phyloP scores from a whole-genome alignment of 2,888 invertebrate species.

The Plebejus argus region DNA sequence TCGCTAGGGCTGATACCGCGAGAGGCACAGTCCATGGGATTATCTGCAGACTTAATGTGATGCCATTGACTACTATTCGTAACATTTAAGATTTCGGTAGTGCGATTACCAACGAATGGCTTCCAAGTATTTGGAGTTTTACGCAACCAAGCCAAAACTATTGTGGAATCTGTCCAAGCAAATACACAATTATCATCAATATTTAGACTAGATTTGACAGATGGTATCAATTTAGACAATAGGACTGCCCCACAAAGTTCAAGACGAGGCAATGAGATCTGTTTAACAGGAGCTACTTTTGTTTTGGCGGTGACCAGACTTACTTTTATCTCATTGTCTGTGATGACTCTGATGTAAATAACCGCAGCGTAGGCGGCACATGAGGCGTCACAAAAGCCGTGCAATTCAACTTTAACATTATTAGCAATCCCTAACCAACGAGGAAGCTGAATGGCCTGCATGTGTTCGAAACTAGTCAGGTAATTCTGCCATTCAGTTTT shows the following conservation, averaged over 20 bases:
- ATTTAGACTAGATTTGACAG: not conserved
- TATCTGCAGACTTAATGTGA: slow-evolving; percentile 14
- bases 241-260: slow-evolving; percentile 13
- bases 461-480: too few species aligned
- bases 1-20: not conserved
- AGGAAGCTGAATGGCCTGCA: too few species aligned
- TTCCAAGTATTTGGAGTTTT: slow-evolving; percentile 20
- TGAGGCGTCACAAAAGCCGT: not conserved
- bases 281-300: slow-evolving; percentile 14
- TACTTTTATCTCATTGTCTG: too few species aligned
- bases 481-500: too few species aligned
- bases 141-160: slow-evolving; percentile 25
- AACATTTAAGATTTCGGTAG: slow-evolving; percentile 15
- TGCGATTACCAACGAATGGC: slow-evolving; percentile 27
- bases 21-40: slow-evolving; percentile 16
- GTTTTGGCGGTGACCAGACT: not conserved
- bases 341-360: not conserved
- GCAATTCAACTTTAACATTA: not conserved
- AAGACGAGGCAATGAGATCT: slow-evolving; percentile 1
- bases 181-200: not conserved
- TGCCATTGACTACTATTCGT: slow-evolving; percentile 24
- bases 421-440: too few species aligned
- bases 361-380: not conserved
- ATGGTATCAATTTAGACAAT: not conserved
- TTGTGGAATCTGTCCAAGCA: slow-evolving; percentile 14